Base-by-base conservation (phyloP, 2,113 vertebrate species). In the Trochalopteron elliotii region DNA sequence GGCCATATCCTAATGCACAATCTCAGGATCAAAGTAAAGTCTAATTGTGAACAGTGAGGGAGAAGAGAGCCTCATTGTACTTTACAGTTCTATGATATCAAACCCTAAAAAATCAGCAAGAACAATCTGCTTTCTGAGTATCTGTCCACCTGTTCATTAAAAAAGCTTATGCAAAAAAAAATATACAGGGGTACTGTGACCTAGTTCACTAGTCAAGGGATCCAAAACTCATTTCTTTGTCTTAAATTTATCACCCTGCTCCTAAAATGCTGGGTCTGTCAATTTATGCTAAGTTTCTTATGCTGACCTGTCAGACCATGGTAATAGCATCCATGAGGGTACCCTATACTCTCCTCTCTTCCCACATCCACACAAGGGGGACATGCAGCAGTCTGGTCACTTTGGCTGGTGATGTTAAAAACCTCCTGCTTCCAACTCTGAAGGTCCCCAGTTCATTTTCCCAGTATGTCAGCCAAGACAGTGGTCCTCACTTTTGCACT, bases 361-460 rank as follows among this genome's bases (percentile, higher is more conserved):
- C 56, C 76, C 68, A 55, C 18, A 63, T 35, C 18, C 63, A 56
- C 55, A 80, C 55, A 56, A 71, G 9, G 39, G 12, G 16, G n/a
- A 53, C 44, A 37, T 0, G 1, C 74, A 95, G 40, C 77, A 79
- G 45, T 55, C 75, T 65, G 67, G 56, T 80, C 67, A 87, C 90
- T 63, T 87, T 90, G 75, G 93, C 67, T 91, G 18, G 44, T 12
- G 61, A 65, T 77, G 19, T 65, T 83, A 33, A 72, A 91, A 68
- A 90, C 21, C 63, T 80, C 33, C 78, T 80, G 50, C 50, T 95
- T 96, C 91, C 84, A 94, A 5, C 30, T 86, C 87, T 83, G 55
- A 96, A 95, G 87, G 91, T 96, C 93, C 55, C 82, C 59, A 22
- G 95, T 96, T 96, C 91, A 96, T 96, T 96, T 97, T 96, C 95